Evolutionary conservation across 2,797 vertebrate species (phyloP), one percentile per base, ranked within the genome.

Genomic region (Gastrophryne carolinensis): DNA sequence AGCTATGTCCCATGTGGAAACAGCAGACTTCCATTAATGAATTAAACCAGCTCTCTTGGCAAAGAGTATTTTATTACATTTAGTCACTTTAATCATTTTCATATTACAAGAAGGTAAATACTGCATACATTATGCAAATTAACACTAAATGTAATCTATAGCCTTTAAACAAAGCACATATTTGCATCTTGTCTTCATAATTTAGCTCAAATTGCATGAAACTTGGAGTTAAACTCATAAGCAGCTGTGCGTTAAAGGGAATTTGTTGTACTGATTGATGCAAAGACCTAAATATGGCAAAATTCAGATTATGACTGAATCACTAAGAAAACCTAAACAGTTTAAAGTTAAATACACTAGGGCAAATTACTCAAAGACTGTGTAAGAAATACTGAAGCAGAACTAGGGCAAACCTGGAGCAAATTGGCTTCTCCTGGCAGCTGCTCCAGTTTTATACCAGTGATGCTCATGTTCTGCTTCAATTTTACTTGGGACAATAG

Each of bases 41-140:
- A 76, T 69, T 61, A 63, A 69, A 69, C 57, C 24, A 54, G 34
- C 69, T 62, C 61, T 62, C 47, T 60, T 76, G 73, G 56, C 73
- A 76, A 62, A 63, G 29, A 61, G n/a, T 34, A 61, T 72, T 76
- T 76, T 76, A 69, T 76, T 76, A 69, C 57, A 76, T 76, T 76
- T 69, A 76, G 73, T 54, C 21, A 69, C 56, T 76, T 76, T 53
- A 69, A 76, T 76, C 44, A 76, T 76, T 76, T 76, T 53, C 65
- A 69, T 69, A 76, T 10, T 47, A 73, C 54, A 60, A 37, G 79
- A 82, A 82, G 81, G 80, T 83, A 72, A 52, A 54, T 0, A 57
- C 49, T 73, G 80, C 78, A 81, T 81, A 81, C 63, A 82, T 81
- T 70, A 73, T n/a, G 29, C 62, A 79, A 73, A 83, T 78, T 52